These are phyloP conservation scores for Cepphus grylle DNA, from an alignment of 2,113 vertebrate genomes.

Conservation along the genomic window DNA sequence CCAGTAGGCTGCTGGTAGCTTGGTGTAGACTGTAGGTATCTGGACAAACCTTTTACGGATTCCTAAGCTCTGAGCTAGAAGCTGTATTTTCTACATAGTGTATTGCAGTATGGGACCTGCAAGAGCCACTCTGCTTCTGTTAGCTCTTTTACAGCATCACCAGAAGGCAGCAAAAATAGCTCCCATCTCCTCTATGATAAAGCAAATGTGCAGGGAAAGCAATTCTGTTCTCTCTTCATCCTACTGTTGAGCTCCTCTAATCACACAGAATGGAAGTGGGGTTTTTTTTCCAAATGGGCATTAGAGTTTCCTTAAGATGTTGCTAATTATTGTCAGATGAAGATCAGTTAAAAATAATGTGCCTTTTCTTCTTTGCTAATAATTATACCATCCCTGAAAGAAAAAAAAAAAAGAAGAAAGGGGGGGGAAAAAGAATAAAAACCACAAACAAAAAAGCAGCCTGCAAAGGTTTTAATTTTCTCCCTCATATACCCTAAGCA, in stretches of 20 bases:
- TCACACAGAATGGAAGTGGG: background rate
- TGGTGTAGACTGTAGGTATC: background rate
- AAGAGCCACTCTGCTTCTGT: background rate
- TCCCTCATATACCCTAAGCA: background rate
- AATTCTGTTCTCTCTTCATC: background rate
- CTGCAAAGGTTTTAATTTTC: background rate
- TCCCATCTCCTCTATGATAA: background rate
- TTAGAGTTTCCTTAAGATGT: background rate
- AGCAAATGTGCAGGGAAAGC: background rate
- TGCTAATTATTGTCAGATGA: background rate
- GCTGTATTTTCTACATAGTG: background rate
- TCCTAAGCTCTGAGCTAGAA: background rate
- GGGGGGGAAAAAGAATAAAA: no score
- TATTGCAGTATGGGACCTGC: background rate
- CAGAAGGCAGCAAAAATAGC: constrained; percentile 16
- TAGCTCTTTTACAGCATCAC: background rate
- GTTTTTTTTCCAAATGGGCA: background rate
- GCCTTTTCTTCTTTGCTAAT: background rate
- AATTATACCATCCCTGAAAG: background rate
- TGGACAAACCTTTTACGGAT: background rate
- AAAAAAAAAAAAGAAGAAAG: background rate
- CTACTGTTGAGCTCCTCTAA: background rate
- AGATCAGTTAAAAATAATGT: background rate
- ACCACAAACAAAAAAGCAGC: background rate
- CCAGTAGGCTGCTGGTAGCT: background rate